A percentile compares a stretch with the other conserved stretches of the same genome.
phyloP scores from a whole-genome alignment of 2,113 vertebrate genomes.

The Procavia capensis region DNA sequence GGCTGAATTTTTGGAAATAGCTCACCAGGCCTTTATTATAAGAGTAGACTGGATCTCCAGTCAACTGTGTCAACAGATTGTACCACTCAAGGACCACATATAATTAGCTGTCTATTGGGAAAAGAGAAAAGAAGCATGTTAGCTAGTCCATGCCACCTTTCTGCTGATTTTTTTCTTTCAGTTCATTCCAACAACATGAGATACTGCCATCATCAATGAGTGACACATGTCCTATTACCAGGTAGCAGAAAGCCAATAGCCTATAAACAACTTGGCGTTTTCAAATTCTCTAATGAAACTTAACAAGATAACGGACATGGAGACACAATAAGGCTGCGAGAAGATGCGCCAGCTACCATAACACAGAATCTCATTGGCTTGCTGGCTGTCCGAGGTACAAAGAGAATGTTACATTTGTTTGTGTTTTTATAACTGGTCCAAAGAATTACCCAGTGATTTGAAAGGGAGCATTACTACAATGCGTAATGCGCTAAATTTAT shows the following conservation, averaged over 20 bases:
- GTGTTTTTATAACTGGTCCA: slow-evolving; percentile 65
- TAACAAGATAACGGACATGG: slow-evolving; percentile 75
- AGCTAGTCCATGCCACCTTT: neutral
- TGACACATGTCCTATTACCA: slow-evolving; percentile 45
- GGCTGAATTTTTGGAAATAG: too few species aligned
- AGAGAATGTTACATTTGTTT: slow-evolving; percentile 71
- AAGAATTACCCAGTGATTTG: slow-evolving; percentile 64
- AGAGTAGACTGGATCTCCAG: too few species aligned
- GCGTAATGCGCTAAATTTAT: neutral
- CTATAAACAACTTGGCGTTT: slow-evolving; percentile 70
- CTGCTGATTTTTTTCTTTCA: slow-evolving; percentile 38
- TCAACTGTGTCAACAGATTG: neutral
- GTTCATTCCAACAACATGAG: neutral
- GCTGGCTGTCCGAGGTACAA: slow-evolving; percentile 63
- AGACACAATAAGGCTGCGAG: slow-evolving; percentile 74
- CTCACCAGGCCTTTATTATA: too few species aligned
- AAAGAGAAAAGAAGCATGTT: neutral
- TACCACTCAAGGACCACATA: neutral
- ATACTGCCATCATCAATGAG: slow-evolving; percentile 55
- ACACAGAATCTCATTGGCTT: slow-evolving; percentile 78
- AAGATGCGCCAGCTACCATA: slow-evolving; percentile 74
- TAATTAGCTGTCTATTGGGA: neutral
- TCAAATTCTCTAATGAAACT: slow-evolving; percentile 74
- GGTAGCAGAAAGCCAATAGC: slow-evolving; percentile 54
- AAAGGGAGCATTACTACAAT: neutral